Base-by-base conservation (phyloP, 2,797 vertebrate species). In the Scomberomorus guttatus region DNA sequence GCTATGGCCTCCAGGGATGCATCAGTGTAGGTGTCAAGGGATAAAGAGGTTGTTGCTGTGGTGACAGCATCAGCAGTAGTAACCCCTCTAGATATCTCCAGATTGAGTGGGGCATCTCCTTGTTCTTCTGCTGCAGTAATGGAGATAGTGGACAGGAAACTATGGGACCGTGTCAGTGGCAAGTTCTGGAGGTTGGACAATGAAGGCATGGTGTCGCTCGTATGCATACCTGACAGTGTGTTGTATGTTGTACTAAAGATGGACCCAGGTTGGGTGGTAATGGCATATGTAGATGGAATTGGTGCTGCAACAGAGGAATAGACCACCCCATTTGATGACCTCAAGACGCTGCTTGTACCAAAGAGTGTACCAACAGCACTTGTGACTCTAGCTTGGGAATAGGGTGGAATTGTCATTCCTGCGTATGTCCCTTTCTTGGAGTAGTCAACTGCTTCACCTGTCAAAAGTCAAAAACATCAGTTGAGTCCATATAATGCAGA, bases 361-460 rank as follows among this genome's bases (percentile, higher is more conserved):
- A 97, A 98, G 55, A 95, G 95, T 62, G 95, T 94, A 77, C 93
- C 93, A 71, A 84, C 92, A 80, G 90, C 82, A 83, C 92, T 92
- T 80, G 97, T 96, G 84, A 96, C 97, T 94, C 97, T 97, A 83
- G 96, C 94, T 94, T 98, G 97, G 83, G 97, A 98, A 96, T 97
- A 99, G n/a, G 97, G 97, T 58, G 98, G 97, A 81, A 97, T 96
- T 95, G 94, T 96, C 94, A 97, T 95, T 85, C 96, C 96, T 90
- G 95, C 73, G 87, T 97, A 98, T 83, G 93, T 80, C 91, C 96
- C 96, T 97, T 98, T 99, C 96, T 96, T 98, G 95, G 98, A 98
- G 94, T 99, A 99, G 96, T 99, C 97, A 96, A 99, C 96, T 95
- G 98, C 96, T 96, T 98, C 97, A 98, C 98, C 98, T 99, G 98